Percentiles rank a stretch among this genome's conserved stretches.
Conservation (phyloP, 1,140 invertebrate species). For the Littorina saxatilis region DNA sequence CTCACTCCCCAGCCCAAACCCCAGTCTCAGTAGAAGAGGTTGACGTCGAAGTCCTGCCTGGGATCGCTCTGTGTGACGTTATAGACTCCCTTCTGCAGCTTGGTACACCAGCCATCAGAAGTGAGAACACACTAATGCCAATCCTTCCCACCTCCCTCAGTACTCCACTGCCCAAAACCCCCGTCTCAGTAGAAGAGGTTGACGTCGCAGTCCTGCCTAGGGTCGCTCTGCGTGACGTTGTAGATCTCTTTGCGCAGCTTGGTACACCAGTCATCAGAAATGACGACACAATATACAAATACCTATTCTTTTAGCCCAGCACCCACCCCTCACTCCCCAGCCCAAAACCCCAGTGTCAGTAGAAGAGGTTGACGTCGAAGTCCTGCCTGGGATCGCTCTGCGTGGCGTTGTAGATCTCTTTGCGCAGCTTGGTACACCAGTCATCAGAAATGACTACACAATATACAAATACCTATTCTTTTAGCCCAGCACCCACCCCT, state of each 20-base stretch:
- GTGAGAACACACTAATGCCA: no score
- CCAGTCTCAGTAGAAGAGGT: slow-evolving; percentile 41
- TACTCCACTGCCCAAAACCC: neutral
- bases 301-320: no score
- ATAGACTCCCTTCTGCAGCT: slow-evolving; percentile 64
- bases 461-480: no score
- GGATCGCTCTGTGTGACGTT: slow-evolving; percentile 39
- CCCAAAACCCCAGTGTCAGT: no score
- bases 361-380: slow-evolving; percentile 32
- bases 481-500: no score
- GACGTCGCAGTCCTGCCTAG: slow-evolving; percentile 16
- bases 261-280: no score
- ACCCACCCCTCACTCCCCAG: no score
- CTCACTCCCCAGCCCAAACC: neutral
- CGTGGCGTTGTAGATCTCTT: slow-evolving; percentile 56
- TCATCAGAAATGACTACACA: no score
- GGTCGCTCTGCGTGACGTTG: slow-evolving; percentile 39
- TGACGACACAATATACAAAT: no score
- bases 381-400: slow-evolving; percentile 30
- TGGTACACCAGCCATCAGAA: no score
- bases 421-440: slow-evolving; percentile 66
- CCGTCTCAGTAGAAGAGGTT: slow-evolving; percentile 39
- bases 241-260: slow-evolving; percentile 66
- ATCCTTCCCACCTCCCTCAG: no score
- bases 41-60: slow-evolving; percentile 19